Percentiles rank a stretch among this genome's conserved stretches.
phyloP scores from a whole-genome alignment of 2,888 invertebrate species.

The Caenorhabditis sulstoni region DNA sequence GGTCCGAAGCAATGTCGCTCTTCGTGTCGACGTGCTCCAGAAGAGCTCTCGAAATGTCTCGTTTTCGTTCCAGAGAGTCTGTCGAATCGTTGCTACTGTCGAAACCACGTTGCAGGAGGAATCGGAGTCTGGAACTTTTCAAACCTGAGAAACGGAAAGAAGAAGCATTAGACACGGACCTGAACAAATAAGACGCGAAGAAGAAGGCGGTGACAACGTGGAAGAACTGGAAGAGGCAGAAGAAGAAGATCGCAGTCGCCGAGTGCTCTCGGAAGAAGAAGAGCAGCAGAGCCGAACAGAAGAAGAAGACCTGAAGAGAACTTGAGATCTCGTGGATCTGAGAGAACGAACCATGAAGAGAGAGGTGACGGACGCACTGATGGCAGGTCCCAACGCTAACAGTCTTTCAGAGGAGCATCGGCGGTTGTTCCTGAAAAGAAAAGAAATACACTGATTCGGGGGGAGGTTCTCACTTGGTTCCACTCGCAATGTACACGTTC shows the following conservation, averaged over 20 bases:
- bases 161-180: no score
- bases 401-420: constrained; percentile 58
- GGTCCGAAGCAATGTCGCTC: constrained; percentile 44
- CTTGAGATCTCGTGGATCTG: no score
- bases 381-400: constrained; percentile 57
- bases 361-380: constrained; percentile 59
- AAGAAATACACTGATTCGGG: no score
- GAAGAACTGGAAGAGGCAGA: constrained; percentile 58
- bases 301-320: constrained; percentile 51
- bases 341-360: constrained; percentile 54
- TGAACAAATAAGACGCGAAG: constrained; percentile 61
- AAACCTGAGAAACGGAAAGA: no score
- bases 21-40: constrained; percentile 63
- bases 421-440: constrained; percentile 52
- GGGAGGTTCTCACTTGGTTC: constrained; percentile 39
- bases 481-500: constrained; percentile 63
- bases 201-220: constrained; percentile 58
- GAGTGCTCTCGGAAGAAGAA: constrained; percentile 65
- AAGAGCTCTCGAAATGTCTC: constrained; percentile 68
- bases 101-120: constrained; percentile 55
- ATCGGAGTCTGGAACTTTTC: constrained; percentile 62
- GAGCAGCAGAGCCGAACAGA: constrained; percentile 56
- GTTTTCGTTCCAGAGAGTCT: constrained; percentile 64
- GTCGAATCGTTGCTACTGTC: constrained; percentile 55
- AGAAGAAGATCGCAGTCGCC: constrained; percentile 54